Percentiles rank a stretch among this genome's conserved stretches.
phyloP scores from a whole-genome alignment of 2,113 vertebrate genomes.

The Prietella phreatophila region DNA sequence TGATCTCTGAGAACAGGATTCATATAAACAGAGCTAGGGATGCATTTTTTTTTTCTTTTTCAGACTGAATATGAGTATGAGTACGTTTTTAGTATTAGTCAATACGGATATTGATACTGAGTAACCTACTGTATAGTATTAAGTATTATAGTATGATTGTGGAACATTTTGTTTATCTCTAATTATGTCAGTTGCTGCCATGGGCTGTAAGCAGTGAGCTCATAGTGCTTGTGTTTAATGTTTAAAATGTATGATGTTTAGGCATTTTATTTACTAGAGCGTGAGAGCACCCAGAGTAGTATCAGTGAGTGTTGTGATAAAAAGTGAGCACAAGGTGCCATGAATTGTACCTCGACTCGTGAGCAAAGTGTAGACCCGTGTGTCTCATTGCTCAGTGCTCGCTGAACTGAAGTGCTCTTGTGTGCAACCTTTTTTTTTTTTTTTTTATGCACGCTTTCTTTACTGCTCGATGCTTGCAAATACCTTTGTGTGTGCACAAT shows the following conservation, averaged over 20 bases:
- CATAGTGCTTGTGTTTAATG: not conserved
- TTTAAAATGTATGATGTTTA: not conserved
- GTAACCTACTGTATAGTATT: not conserved
- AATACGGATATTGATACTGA: not conserved
- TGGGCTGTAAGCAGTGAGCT: not conserved
- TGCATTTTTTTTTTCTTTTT: too few relatives aligned
- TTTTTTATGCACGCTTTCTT: not conserved
- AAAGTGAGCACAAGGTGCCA: not conserved
- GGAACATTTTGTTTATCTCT: not conserved
- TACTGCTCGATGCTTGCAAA: not conserved
- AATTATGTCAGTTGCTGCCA: not conserved
- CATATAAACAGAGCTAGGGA: not conserved
- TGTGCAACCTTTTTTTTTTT: not conserved
- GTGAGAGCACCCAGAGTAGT: not conserved
- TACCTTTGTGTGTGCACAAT: not conserved
- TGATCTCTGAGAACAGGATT: not conserved
- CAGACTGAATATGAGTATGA: too few relatives aligned
- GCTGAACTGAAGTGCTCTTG: not conserved
- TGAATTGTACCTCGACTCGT: not conserved
- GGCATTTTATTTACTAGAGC: not conserved
- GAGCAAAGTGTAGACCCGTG: too few relatives aligned
- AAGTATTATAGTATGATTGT: not conserved
- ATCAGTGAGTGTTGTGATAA: not conserved
- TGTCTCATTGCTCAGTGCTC: not conserved
- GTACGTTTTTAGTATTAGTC: not conserved